Conservation (phyloP, 2,888 invertebrate genomes). For the Stenichneumon culpator region DNA sequence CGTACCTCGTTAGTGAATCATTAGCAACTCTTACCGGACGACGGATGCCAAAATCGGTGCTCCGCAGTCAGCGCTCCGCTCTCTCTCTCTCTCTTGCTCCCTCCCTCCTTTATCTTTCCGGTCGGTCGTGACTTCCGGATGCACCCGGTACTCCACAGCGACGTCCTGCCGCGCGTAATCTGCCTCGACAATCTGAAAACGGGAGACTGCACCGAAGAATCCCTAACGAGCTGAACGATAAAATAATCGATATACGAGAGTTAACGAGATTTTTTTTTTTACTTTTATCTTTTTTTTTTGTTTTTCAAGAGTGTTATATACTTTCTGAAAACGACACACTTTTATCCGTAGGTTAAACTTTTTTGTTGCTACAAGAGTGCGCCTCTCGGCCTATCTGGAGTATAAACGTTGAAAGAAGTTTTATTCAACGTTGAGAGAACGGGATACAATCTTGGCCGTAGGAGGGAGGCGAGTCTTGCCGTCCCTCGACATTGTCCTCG, state of each 20-base stretch:
- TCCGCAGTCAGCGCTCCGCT: constrained; percentile 5
- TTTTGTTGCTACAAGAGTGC: background rate
- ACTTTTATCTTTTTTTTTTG: no score
- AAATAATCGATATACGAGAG: constrained; percentile 22
- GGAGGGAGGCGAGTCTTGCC: constrained; percentile 7
- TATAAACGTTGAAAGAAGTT: constrained; percentile 49
- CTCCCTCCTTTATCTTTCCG: constrained; percentile 4
- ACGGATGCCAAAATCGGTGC: constrained; percentile 62
- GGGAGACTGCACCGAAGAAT: background rate
- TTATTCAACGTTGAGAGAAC: constrained; percentile 46
- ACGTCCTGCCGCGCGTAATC: constrained; percentile 20
- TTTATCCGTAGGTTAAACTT: constrained; percentile 17
- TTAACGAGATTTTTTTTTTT: background rate
- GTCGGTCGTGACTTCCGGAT: constrained; percentile 10
- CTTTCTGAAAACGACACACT: constrained; percentile 1
- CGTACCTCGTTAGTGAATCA: constrained; percentile 82
- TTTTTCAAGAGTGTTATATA: background rate
- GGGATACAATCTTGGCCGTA: constrained; percentile 42
- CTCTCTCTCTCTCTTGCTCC: background rate
- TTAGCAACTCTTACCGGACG: constrained; percentile 74
- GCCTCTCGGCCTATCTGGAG: constrained; percentile 41
- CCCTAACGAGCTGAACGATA: background rate
- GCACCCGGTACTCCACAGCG: constrained; percentile 1
- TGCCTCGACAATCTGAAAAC: background rate
- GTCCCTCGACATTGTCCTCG: constrained; percentile 33